These are phyloP conservation scores for Corynorhinus townsendii DNA, from an alignment of 2,113 vertebrate genomes.

Conservation along the genomic window DNA sequence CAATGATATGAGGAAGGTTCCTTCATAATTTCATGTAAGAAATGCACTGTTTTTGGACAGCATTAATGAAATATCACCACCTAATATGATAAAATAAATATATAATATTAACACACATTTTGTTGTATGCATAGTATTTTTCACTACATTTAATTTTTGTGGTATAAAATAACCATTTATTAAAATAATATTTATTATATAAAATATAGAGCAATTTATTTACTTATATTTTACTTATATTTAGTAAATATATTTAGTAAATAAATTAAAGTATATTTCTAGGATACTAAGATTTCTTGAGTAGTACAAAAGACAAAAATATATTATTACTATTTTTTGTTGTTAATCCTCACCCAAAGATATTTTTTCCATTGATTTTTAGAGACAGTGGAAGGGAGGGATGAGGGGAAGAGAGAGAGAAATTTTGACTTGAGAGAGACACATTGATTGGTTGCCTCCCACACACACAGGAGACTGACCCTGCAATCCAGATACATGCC, in stretches of 20 bases:
- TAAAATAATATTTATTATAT: neutral
- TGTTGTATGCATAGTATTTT: neutral
- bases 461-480: too few relatives aligned
- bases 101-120: neutral
- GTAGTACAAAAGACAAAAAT: neutral
- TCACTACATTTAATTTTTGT: neutral
- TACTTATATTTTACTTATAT: neutral
- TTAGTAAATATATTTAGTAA: neutral
- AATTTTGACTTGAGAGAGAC: too few relatives aligned
- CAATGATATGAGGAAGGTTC: neutral
- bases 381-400: too few relatives aligned
- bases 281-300: neutral
- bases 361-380: too few relatives aligned
- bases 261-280: neutral
- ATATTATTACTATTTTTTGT: neutral
- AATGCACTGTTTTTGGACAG: neutral
- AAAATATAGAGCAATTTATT: neutral
- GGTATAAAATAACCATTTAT: neutral
- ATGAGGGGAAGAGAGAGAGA: too few relatives aligned
- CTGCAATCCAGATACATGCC: too few relatives aligned
- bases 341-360: too few relatives aligned
- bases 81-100: neutral
- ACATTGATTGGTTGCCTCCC: too few relatives aligned
- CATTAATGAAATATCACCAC: neutral
- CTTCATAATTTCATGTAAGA: neutral